phyloP scores from a whole-genome alignment of 2,797 vertebrate species.

The Rhynchotus rufescens region DNA sequence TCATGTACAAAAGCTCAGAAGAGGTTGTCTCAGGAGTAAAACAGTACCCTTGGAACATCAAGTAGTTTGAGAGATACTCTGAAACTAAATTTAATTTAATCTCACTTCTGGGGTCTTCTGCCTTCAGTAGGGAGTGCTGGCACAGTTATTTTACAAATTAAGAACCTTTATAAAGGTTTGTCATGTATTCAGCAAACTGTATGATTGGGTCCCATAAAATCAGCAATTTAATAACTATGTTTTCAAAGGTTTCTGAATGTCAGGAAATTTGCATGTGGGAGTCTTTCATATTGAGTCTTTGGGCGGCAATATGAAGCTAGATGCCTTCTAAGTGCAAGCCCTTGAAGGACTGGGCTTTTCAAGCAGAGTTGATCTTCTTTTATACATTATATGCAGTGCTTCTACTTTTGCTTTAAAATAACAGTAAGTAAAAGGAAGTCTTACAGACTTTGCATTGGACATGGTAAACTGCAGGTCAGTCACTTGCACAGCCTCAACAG shows the following conservation, averaged over 20 bases:
- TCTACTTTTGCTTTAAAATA: slow-evolving; percentile 37
- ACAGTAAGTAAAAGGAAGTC: slow-evolving; percentile 15
- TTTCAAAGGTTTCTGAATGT: neutral
- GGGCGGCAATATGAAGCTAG: neutral
- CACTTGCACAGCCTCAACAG: neutral
- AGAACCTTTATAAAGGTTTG: neutral
- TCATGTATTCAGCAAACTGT: neutral
- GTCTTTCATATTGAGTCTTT: neutral
- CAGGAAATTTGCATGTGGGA: neutral
- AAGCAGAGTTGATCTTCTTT: neutral
- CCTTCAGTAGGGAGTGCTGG: neutral
- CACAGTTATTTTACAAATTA: neutral
- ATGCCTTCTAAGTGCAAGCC: neutral
- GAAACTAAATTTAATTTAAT: neutral
- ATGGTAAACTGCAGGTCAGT: neutral
- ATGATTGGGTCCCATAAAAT: neutral
- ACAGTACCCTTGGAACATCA: neutral
- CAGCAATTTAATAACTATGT: neutral
- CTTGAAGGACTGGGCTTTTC: neutral
- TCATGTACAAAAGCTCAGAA: neutral
- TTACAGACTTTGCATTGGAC: neutral
- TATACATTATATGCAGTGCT: neutral
- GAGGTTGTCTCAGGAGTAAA: neutral
- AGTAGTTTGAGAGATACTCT: neutral
- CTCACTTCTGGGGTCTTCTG: neutral